Base-by-base conservation (phyloP, 2,888 invertebrate species). In the Mellilla xanthometata region DNA sequence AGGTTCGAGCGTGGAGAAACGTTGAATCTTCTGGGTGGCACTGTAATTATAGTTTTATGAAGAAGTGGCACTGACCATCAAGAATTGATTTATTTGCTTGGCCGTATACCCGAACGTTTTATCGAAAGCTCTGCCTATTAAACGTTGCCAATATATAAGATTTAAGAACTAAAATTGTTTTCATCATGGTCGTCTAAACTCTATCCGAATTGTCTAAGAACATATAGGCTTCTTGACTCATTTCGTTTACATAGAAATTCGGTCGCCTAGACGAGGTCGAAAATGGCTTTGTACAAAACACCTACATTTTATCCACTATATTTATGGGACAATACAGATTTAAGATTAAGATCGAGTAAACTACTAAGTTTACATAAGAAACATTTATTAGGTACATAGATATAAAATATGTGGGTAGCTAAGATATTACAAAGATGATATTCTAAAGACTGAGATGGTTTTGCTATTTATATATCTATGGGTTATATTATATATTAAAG, bases 231-330 rank as follows among this genome's bases (percentile, higher is more conserved):
- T 42, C 48, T 30, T 34, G 39, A 32, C 44, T 34, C 9, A 65
- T 67, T 70, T 66, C 64, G 56, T 60, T 75, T 74, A 77, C 66
- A 74, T 75, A 85, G 81, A 88, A 89, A 88, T 90, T 90, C 88
- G 88, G 87, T 82, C 66, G 78, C 83, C 88, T 88, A 89, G 89
- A 89, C 77, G 89, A 89, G 89, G 89, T 82, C 77, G 78, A 79
- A 80, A 74, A 73, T 24, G n/a, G n/a, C n/a, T 77, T 85, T 87
- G 81, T 87, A 88, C 84, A 86, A 87, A 86, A 81, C 80, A 78
- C 73, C 82, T 83, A 77, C 69, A 47, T 62, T 65, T 72, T 73
- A 77, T 75, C 73, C 62, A 70, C 78, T 79, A 76, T 72, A 72
- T 76, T 66, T 79, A 82, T 72, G 77, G 81, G 81, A 87, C 81